Evolutionary conservation across 2,888 invertebrate species (phyloP).

Genomic region (Sympetrum striolatum): DNA sequence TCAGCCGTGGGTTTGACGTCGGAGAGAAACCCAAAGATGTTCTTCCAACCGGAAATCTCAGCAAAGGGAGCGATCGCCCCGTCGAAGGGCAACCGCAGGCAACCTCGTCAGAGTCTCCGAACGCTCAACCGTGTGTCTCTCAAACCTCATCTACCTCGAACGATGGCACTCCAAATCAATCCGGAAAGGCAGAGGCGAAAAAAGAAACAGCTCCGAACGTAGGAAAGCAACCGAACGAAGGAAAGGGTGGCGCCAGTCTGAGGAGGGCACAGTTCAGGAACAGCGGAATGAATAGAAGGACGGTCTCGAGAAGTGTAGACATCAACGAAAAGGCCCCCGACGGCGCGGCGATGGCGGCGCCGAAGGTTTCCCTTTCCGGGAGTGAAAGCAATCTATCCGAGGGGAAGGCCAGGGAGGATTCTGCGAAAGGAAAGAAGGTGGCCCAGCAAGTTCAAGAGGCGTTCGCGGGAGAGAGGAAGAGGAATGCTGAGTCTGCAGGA

Average conservation of each 20-base stretch:
- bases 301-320: not conserved
- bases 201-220: conserved; percentile 47
- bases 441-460: conserved; percentile 46
- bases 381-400: not conserved
- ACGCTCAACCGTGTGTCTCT: not conserved
- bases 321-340: not conserved
- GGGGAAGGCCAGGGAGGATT: not conserved
- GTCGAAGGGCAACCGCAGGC: not conserved
- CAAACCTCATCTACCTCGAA: not conserved
- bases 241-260: conserved; percentile 48
- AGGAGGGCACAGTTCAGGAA: conserved; percentile 50
- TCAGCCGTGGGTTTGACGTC: not conserved
- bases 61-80: not conserved
- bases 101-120: not conserved
- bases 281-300: conserved; percentile 45
- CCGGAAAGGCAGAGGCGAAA: conserved; percentile 47
- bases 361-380: not conserved
- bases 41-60: not conserved
- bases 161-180: conserved; percentile 51
- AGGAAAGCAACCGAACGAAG: conserved; percentile 53
- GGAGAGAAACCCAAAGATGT: not conserved
- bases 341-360: not conserved
- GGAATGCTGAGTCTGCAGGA: not conserved
- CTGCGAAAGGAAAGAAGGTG: not conserved
- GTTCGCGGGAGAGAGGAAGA: conserved; percentile 31